Evolutionary conservation across 2,113 vertebrate species (phyloP).

Genomic region (Oxygymnocypris stewartii): DNA sequence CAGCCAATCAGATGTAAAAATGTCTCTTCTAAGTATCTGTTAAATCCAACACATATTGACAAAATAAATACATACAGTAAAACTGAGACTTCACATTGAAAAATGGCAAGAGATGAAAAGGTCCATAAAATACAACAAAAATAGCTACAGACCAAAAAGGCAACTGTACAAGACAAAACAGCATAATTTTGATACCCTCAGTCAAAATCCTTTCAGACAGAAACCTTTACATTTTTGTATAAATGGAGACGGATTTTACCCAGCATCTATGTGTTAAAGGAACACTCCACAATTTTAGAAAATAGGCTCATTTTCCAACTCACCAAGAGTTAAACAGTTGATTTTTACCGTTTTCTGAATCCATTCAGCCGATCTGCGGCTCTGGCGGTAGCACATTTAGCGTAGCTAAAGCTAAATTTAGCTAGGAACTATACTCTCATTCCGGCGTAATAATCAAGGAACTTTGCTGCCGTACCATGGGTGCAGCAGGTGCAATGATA

Average conservation of each 20-base stretch:
- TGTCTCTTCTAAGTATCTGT: neutral
- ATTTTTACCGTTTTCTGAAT: too few species aligned
- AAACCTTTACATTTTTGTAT: neutral
- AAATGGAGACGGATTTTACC: neutral
- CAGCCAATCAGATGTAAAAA: neutral
- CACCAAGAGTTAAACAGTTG: too few species aligned
- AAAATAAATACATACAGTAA: neutral
- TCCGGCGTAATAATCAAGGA: too few species aligned
- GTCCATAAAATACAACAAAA: neutral
- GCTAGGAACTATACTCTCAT: too few species aligned
- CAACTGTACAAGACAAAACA: neutral
- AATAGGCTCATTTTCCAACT: too few species aligned
- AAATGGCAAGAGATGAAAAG: neutral
- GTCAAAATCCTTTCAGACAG: slow-evolving; percentile 16
- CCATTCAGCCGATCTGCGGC: too few species aligned
- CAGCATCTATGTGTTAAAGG: neutral
- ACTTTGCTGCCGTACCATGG: too few species aligned
- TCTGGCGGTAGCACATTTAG: too few species aligned
- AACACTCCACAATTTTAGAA: too few species aligned
- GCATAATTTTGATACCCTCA: neutral
- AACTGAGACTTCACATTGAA: neutral
- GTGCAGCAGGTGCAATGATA: too few species aligned
- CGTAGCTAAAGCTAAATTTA: too few species aligned
- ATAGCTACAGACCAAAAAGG: neutral
- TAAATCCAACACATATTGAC: neutral